Evolutionary conservation across 2,797 vertebrate genomes (phyloP).

Genomic region (Threskiornis aethiopicus): DNA sequence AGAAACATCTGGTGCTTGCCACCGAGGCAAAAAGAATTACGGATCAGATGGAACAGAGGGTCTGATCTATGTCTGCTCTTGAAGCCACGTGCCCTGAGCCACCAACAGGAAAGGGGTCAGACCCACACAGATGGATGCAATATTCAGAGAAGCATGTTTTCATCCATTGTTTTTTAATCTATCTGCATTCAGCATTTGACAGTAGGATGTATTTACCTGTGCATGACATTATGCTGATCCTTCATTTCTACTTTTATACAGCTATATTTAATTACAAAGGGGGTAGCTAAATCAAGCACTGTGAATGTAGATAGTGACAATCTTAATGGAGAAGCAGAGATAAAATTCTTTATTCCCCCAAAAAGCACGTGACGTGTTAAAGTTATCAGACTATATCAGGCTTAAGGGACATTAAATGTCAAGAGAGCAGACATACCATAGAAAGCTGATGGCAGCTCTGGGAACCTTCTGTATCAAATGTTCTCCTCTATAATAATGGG

Average conservation of each 20-base stretch:
- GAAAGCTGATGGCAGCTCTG: slow-evolving; percentile 61
- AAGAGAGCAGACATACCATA: slow-evolving; percentile 67
- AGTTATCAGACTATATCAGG: slow-evolving; percentile 70
- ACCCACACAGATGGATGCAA: not conserved
- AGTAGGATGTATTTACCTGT: not conserved
- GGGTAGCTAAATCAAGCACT: not conserved
- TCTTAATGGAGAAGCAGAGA: slow-evolving; percentile 34
- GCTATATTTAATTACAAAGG: not conserved
- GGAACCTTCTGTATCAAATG: slow-evolving; percentile 70
- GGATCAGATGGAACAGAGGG: not conserved
- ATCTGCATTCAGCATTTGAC: not conserved
- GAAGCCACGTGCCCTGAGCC: not conserved
- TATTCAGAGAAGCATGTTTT: not conserved
- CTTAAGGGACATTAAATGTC: slow-evolving; percentile 70
- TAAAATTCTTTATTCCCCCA: slow-evolving; percentile 47
- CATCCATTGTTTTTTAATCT: not conserved
- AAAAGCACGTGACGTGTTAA: slow-evolving; percentile 47
- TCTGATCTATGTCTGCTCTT: not conserved
- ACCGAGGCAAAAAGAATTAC: not conserved
- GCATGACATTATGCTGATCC: not conserved
- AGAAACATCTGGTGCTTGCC: not conserved
- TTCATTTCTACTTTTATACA: slow-evolving; percentile 19
- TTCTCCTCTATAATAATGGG: slow-evolving; percentile 63
- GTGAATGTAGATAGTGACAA: slow-evolving; percentile 27
- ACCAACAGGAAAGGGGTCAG: not conserved